These are phyloP conservation scores for Druon quercuslanigerum DNA, from an alignment of 1,140 invertebrate species.

Conservation along the genomic window DNA sequence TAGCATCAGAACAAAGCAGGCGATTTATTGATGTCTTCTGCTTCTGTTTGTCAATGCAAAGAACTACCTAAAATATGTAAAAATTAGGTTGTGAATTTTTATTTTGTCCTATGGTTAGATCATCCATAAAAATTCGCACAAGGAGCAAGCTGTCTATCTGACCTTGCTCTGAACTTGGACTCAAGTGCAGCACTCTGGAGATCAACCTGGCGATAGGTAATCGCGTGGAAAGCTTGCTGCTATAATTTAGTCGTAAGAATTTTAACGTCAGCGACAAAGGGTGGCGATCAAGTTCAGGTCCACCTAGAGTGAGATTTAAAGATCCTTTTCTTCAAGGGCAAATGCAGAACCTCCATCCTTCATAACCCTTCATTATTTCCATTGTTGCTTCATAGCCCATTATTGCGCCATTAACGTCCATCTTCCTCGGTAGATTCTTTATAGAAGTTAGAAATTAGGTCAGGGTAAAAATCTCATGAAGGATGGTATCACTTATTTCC, in stretches of 20 bases:
- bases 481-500: constrained; percentile 28
- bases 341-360: no score
- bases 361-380: no score
- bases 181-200: neutral
- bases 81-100: no score
- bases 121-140: neutral
- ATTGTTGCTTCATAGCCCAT: no score
- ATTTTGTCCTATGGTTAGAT: neutral
- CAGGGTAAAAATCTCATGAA: no score
- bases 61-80: no score
- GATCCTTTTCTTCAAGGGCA: neutral
- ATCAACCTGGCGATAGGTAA: constrained; percentile 19
- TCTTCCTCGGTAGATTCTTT: no score
- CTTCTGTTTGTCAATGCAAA: no score
- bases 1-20: no score
- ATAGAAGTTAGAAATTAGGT: no score
- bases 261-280: neutral
- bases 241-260: constrained; percentile 5
- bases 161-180: constrained; percentile 19
- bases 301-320: neutral
- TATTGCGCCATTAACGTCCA: neutral
- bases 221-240: constrained; percentile 11
- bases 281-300: neutral
- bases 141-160: neutral
- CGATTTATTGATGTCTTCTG: no score